A percentile compares a stretch with the other conserved stretches of the same genome.
Evolutionary conservation across 2,797 vertebrate genomes (phyloP).

Genomic region (Nyctibius grandis): DNA sequence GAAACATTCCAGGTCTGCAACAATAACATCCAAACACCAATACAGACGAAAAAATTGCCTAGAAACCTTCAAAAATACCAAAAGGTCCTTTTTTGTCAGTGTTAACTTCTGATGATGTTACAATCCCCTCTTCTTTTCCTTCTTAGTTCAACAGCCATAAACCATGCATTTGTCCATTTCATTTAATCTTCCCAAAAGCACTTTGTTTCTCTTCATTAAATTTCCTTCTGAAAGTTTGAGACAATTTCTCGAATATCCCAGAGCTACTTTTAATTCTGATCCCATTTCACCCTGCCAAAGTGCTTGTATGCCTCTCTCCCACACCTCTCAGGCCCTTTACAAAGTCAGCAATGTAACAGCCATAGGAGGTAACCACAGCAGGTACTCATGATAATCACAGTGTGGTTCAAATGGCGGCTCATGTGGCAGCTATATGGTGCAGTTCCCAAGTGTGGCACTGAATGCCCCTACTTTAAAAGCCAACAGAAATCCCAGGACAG

Average conservation of each 20-base stretch:
- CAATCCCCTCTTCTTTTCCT: background rate
- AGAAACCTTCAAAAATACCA: background rate
- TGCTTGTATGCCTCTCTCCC: background rate
- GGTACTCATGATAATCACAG: rapidly evolving
- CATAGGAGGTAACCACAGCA: background rate
- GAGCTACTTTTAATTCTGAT: background rate
- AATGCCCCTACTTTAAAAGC: background rate
- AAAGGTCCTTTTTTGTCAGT: background rate
- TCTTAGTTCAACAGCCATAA: background rate
- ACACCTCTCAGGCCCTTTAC: background rate
- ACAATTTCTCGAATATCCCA: background rate
- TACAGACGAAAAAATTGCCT: background rate
- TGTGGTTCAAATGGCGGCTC: background rate
- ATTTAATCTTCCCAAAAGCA: background rate
- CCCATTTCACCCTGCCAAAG: background rate
- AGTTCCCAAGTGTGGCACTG: background rate
- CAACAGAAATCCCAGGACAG: background rate
- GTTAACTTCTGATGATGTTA: background rate
- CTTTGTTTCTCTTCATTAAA: background rate
- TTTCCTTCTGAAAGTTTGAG: background rate
- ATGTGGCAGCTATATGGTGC: background rate
- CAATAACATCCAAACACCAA: background rate
- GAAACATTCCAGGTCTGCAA: background rate
- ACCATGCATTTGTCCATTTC: background rate
- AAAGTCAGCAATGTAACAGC: background rate